These are phyloP conservation scores for Pampusana beccarii DNA, from an alignment of 2,113 vertebrate species.

Conservation along the genomic window DNA sequence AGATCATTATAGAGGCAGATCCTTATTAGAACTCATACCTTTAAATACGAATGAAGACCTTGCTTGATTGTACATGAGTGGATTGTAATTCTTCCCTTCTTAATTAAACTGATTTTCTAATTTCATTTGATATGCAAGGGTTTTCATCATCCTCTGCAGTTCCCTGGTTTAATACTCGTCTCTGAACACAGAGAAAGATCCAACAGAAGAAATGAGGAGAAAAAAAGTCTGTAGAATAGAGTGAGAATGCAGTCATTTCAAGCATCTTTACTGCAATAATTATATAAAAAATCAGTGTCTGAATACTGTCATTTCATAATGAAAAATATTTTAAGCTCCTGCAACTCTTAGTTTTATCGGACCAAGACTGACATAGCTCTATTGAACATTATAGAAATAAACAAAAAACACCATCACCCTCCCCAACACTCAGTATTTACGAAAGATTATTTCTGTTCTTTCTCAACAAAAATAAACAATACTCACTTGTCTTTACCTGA, in stretches of 20 bases:
- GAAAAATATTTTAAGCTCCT: background rate
- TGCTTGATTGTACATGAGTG: constrained; percentile 10
- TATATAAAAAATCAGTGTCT: background rate
- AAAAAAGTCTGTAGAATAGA: background rate
- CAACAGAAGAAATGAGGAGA: background rate
- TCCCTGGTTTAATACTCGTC: background rate
- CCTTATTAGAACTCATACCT: constrained; percentile 20
- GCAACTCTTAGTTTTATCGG: background rate
- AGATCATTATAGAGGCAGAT: background rate
- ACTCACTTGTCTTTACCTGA: background rate
- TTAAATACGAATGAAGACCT: constrained; percentile 30
- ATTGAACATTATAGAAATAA: background rate
- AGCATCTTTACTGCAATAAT: background rate
- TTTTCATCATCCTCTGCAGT: background rate
- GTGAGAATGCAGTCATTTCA: background rate
- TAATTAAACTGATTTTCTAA: constrained; percentile 52
- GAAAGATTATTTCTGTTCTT: background rate
- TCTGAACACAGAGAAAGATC: background rate
- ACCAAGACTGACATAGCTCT: background rate
- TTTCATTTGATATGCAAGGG: constrained; percentile 49
- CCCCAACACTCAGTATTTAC: background rate
- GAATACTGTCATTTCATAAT: background rate
- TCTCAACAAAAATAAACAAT: background rate
- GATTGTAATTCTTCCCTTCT: background rate
- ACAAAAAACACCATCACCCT: background rate